Conservation (phyloP, 2,113 vertebrate species). For the Alouatta palliata region DNA sequence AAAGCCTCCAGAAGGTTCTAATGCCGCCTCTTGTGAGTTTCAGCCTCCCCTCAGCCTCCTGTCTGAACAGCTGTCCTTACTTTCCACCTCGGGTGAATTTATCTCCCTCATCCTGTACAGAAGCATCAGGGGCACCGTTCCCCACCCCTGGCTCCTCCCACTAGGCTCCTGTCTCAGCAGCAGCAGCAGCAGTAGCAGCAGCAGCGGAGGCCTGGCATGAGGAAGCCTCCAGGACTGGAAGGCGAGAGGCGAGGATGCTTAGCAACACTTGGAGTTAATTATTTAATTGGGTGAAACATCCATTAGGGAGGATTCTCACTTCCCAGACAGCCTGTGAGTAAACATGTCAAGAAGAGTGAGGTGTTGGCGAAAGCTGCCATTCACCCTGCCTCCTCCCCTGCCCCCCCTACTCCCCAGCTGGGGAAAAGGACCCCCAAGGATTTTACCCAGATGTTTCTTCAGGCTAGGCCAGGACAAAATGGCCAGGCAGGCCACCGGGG, state of each 20-base stretch:
- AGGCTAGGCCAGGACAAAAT: background rate
- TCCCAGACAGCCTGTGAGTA: constrained; percentile 79
- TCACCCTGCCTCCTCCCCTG: constrained; percentile 67
- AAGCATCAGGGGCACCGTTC: background rate
- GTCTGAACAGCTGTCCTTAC: background rate
- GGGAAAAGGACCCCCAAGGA: constrained; percentile 12
- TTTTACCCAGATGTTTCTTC: constrained; percentile 44
- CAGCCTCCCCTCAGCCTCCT: too few species aligned
- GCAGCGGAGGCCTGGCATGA: constrained; percentile 39
- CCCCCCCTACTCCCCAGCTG: constrained; percentile 18
- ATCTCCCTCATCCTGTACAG: background rate
- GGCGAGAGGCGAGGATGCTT: constrained; percentile 49
- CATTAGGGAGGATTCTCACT: constrained; percentile 80
- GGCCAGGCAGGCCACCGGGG: background rate
- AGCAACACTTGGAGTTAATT: constrained; percentile 77
- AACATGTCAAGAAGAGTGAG: constrained; percentile 76
- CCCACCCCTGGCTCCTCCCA: background rate
- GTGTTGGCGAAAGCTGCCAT: constrained; percentile 70
- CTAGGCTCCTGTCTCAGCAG: constrained; percentile 10
- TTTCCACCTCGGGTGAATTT: background rate
- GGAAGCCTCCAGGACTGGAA: constrained; percentile 51
- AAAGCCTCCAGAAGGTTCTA: background rate
- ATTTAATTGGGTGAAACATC: constrained; percentile 80
- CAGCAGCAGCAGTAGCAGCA: constrained; percentile 35
- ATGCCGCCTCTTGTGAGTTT: background rate